phyloP scores from a whole-genome alignment of 1,140 invertebrate genomes.

The Telenomus remus region DNA sequence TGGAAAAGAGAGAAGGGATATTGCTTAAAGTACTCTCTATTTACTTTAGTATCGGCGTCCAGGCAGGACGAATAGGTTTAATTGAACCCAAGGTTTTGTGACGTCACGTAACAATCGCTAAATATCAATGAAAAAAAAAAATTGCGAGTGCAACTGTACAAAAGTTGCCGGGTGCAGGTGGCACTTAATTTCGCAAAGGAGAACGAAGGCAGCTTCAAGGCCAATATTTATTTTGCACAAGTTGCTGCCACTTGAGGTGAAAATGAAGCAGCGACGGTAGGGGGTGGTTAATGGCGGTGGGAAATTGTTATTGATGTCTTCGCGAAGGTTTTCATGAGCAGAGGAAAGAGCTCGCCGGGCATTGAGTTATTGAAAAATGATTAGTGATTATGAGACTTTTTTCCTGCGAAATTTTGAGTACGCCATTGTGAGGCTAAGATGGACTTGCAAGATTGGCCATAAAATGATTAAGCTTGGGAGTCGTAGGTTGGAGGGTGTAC shows the following conservation, averaged over 20 bases:
- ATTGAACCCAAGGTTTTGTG: conserved; percentile 47
- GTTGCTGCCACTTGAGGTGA: conserved; percentile 8
- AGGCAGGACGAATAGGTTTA: conserved; percentile 39
- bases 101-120: conserved; percentile 50
- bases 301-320: conserved; percentile 9
- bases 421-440: too few relatives aligned
- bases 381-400: too few relatives aligned
- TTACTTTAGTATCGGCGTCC: conserved; percentile 51
- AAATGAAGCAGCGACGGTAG: too few relatives aligned
- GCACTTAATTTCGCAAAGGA: too few relatives aligned
- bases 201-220: too few relatives aligned
- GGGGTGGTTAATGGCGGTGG: conserved; percentile 2
- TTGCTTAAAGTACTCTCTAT: conserved; percentile 52
- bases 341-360: too few relatives aligned
- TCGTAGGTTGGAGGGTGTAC: conserved; percentile 28
- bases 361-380: too few relatives aligned
- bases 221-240: conserved; percentile 24
- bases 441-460: conserved; percentile 28
- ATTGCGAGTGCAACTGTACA: not conserved
- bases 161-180: too few relatives aligned
- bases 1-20: conserved; percentile 40
- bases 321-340: not conserved
- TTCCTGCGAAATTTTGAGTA: too few relatives aligned
- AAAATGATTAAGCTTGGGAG: conserved; percentile 59
- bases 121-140: conserved; percentile 34